Evolutionary conservation across 1,140 invertebrate species (phyloP).

Genomic region (Drosophila navojoa): DNA sequence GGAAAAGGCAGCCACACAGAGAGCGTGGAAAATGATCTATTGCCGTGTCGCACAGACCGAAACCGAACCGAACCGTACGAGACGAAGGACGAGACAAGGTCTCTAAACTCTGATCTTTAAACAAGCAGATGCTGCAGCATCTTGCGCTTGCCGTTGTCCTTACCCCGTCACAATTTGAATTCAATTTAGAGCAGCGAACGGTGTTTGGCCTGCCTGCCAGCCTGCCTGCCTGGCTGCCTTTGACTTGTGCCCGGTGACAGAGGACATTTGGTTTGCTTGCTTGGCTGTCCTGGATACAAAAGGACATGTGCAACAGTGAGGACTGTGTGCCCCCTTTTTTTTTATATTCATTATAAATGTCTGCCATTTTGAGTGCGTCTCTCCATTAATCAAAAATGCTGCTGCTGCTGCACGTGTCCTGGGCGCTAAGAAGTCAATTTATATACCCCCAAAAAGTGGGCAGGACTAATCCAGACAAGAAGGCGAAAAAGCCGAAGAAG

Average conservation of each 20-base stretch:
- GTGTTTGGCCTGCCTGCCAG: background rate
- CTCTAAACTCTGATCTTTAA: conserved; percentile 80
- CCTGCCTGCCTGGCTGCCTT: conserved; percentile 2
- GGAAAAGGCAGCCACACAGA: conserved; percentile 45
- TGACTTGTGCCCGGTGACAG: conserved; percentile 70
- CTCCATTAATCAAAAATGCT: conserved; percentile 60
- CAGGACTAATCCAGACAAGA: conserved; percentile 31
- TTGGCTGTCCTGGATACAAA: conserved; percentile 49
- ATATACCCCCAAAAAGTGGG: conserved; percentile 31
- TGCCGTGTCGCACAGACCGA: conserved; percentile 46
- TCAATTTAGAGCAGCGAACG: conserved; percentile 75
- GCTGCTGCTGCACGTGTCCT: conserved; percentile 63
- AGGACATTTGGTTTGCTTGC: conserved; percentile 62
- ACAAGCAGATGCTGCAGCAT: conserved; percentile 77
- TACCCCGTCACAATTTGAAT: conserved; percentile 66
- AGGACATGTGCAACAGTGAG: conserved; percentile 69
- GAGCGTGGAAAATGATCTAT: conserved; percentile 82
- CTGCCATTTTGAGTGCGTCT: conserved; percentile 56
- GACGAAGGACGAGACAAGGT: conserved; percentile 40
- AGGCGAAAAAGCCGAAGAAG: too few relatives aligned
- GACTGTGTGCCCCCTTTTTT: conserved; percentile 22
- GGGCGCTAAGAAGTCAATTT: conserved; percentile 79
- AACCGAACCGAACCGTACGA: conserved; percentile 1
- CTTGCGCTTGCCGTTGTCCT: conserved; percentile 32
- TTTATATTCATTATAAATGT: conserved; percentile 26